These are phyloP conservation scores for Operophtera brumata DNA, from an alignment of 2,888 invertebrate genomes.

Conservation along the genomic window DNA sequence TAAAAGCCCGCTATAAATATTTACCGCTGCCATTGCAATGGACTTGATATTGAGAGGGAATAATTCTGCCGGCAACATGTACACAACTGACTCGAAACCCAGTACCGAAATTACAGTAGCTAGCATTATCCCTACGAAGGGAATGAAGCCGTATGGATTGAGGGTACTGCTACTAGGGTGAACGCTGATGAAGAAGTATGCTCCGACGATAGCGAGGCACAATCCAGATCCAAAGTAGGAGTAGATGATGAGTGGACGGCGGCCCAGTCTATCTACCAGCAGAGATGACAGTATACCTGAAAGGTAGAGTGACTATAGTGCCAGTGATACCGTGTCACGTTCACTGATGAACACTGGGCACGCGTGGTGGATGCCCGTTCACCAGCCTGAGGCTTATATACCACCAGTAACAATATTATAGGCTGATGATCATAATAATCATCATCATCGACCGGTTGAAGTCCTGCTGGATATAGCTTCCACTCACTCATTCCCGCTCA, in stretches of 20 bases:
- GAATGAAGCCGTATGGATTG: constrained; percentile 49
- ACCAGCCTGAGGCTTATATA: neutral
- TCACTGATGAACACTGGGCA: no score
- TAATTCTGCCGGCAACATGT: constrained; percentile 75
- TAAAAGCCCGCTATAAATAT: constrained; percentile 63
- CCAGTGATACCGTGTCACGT: no score
- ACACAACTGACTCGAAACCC: constrained; percentile 74
- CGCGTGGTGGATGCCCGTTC: no score
- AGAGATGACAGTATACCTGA: constrained; percentile 59
- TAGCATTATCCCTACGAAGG: constrained; percentile 64
- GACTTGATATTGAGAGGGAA: constrained; percentile 81
- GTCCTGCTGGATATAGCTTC: no score
- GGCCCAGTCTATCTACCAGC: constrained; percentile 62
- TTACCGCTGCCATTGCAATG: constrained; percentile 69
- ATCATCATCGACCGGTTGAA: no score
- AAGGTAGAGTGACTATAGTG: constrained; percentile 28
- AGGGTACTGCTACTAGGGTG: constrained; percentile 33
- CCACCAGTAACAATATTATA: no score
- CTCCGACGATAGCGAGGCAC: constrained; percentile 44
- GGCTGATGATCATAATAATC: no score
- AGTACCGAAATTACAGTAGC: constrained; percentile 49
- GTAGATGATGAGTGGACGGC: constrained; percentile 68
- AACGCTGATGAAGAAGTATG: constrained; percentile 60
- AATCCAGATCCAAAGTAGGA: constrained; percentile 58
- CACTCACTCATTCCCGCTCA: no score